Conservation (phyloP, 2,113 vertebrate genomes). For the Boulengeromyrus knoepffleri region DNA sequence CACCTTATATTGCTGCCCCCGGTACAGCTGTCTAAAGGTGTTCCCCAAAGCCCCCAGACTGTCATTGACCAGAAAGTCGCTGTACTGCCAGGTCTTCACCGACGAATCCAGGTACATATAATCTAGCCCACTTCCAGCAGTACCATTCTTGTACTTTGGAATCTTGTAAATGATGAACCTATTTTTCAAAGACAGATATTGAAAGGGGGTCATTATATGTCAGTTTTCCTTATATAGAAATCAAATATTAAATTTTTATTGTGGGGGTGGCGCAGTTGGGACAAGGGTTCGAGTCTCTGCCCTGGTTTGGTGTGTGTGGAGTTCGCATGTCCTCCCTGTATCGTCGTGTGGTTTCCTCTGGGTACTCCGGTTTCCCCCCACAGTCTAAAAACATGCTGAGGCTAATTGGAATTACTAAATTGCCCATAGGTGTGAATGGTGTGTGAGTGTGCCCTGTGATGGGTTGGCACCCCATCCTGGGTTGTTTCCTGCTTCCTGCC, state of each 20-base stretch:
- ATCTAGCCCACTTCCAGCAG: conserved; percentile 65
- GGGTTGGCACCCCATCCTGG: background rate
- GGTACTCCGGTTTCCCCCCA: background rate
- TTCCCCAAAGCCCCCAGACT: conserved; percentile 64
- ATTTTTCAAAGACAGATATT: conserved; percentile 3
- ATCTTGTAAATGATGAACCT: conserved; percentile 89
- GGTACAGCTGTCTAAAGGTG: conserved; percentile 75
- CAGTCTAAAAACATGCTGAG: background rate
- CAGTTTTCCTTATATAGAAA: background rate
- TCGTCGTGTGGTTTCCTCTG: background rate
- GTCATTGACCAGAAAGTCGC: conserved; percentile 66
- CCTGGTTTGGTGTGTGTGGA: background rate
- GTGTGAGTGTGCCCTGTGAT: background rate
- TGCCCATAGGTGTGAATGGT: background rate
- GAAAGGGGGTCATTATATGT: background rate
- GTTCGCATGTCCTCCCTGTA: background rate
- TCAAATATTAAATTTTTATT: background rate
- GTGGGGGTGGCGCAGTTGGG: background rate
- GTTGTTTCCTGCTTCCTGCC: background rate
- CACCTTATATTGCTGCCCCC: conserved; percentile 58
- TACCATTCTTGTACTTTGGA: conserved; percentile 57
- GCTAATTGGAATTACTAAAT: background rate
- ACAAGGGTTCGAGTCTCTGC: background rate
- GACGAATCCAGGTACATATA: conserved; percentile 81
- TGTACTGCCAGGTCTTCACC: conserved; percentile 59